Base-by-base conservation (phyloP, 1,140 invertebrate genomes). In the Steinernema feltiae region DNA sequence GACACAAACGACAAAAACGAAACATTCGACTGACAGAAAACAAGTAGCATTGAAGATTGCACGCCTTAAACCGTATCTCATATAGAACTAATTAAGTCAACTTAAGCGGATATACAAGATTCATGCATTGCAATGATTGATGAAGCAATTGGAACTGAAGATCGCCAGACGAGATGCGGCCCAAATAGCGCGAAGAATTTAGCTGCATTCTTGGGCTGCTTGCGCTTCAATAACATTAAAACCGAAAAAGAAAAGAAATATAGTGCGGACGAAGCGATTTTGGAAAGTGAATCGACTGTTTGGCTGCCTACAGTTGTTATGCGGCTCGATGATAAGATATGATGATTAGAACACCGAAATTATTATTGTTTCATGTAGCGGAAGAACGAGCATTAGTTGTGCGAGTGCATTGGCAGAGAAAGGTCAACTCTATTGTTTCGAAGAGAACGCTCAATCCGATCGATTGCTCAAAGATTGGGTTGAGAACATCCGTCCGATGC, bases 201-300 rank as follows among this genome's bases (percentile, higher is more conserved):
- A 27, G 53, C 53, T 3, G 53, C 53, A 63, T 63, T 63, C 53
- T 63, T 63, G 12, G 53, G 53, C 53, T 63, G 53, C 53, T 27
- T 12, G 7, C 7, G 53, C 7, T 63, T 63, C 53, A 27, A 63
- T 63, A 63, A 63, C 53, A 63, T 63, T 63, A 63, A 63, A 63
- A 63, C 24, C 2, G 53, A 63, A 27, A 63, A 63, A 12, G 53
- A 15, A 63, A 63, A 63, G n/a, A 46, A 46, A 7, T 7, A 12
- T n/a, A 46, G 41, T 7, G 41, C 7, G 7, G n/a, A 46, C 7
- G 7, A 46, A 46, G 7, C 7, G n/a, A 46, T 46, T 46, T 7
- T 7, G 7, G 41, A 46, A 46, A 63, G 53, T 21, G 24, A 63
- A 63, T 21, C 12, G 24, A 63, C 53, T n/a, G n/a, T n/a, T n/a